These are phyloP conservation scores for Odontamblyopus rebecca DNA, from an alignment of 2,797 vertebrate species.

Conservation along the genomic window DNA sequence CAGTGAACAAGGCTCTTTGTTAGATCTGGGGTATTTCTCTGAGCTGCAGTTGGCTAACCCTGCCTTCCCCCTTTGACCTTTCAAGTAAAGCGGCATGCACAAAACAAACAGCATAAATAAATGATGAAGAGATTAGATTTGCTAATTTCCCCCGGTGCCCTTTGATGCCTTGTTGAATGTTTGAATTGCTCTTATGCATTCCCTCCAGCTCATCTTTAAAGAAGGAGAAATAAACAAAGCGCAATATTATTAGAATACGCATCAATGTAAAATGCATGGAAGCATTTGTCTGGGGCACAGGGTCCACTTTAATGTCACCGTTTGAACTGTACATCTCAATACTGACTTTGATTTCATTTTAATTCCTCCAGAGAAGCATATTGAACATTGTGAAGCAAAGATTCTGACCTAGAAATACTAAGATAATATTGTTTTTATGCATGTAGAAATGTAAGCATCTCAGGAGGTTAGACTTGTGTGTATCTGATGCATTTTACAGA, in stretches of 20 bases:
- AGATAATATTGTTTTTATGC: background rate
- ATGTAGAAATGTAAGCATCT: background rate
- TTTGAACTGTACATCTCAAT: background rate
- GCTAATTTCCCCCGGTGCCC: conserved; percentile 47
- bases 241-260: conserved; percentile 1
- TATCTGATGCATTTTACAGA: background rate
- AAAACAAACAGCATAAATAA: conserved; percentile 60
- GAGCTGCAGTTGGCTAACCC: conserved; percentile 31
- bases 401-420: background rate
- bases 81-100: conserved; percentile 39
- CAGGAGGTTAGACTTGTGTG: background rate
- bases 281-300: background rate
- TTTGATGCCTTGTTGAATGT: conserved; percentile 36
- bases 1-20: conserved; percentile 19
- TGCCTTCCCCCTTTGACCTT: conserved; percentile 52
- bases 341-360: conserved; percentile 1
- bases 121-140: conserved; percentile 59
- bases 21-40: conserved; percentile 2
- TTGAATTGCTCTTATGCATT: conserved; percentile 18
- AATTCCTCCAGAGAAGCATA: background rate
- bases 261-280: background rate
- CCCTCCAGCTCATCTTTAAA: conserved; percentile 19
- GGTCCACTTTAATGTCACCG: background rate
- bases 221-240: conserved; percentile 1
- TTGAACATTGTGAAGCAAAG: background rate